Base-by-base conservation (phyloP, 2,888 invertebrate genomes). In the Troides helena region DNA sequence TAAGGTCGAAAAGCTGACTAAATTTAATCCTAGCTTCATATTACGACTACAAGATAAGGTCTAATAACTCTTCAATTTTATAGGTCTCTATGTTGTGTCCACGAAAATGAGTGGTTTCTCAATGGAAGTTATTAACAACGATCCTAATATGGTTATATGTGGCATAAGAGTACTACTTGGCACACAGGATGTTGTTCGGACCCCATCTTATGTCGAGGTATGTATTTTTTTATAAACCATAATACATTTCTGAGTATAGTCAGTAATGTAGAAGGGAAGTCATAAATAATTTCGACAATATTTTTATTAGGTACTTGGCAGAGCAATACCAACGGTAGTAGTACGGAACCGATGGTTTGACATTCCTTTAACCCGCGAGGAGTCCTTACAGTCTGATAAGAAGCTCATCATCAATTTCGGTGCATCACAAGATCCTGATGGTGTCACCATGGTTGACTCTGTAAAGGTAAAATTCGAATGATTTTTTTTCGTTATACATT, bases 271-370 rank as follows among this genome's bases (percentile, higher is more conserved):
- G 18, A 56, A 17, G 14, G 4, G 12, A 56, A 56, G 18, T 57
- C n/a, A 2, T 57, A 57, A 21, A 18, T 18, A 21, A 21, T 18
- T 7, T 4, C 10, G n/a, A 21, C 10, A 57, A 57, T 57, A 25
- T 67, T 17, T 25, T 53, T 73, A 72, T 30, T 74, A 94, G 94
- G 88, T 96, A 2, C 95, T 96, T 81, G 97, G 97, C 5, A 93
- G 98, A 76, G 94, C 94, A 7, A 93, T 97, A n/a, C 94, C 94
- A 17, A 96, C 97, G 0, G 92, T 94, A 8, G 93, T 96, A 4
- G 94, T 95, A 0, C 94, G 97, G 46, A 96, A 96, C 76, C 95
- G 99, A 18, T 99, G 99, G 99, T 98, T 97, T 82, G 99, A 99
- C 85, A 95, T 99, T 75, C 99, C 99, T 0, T 93, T 99, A 74